Evolutionary conservation across 2,113 vertebrate species (phyloP), one percentile per base, ranked within the genome.

Genomic region (Aythya baeri): DNA sequence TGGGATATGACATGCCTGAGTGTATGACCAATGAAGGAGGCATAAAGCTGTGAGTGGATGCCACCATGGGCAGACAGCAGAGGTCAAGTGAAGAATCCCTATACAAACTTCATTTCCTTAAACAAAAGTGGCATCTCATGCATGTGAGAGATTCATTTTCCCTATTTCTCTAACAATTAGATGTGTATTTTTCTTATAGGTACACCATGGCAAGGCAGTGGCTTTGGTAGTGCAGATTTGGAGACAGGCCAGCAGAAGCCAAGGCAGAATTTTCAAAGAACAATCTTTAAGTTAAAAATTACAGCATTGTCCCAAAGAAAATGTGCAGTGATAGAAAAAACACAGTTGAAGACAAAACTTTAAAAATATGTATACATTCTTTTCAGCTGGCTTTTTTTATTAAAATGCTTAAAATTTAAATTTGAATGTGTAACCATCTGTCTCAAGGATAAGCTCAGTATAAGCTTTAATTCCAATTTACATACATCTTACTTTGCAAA

Each of bases 341-440:
- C 4, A n/a, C 15, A 44, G 16, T 5, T 89, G 67, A 87, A 89
- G 91, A 82, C 32, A 89, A 85, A 68, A 78, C 74, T 78, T 61
- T 0, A 22, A 91, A 93, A 82, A 79, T 58, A 61, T 23, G 21
- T 67, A 58, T 29, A 82, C 92, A 88, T 80, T 32, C 41, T 46
- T 70, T 79, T 92, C 41, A 65, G 34, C 29, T 89, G 58, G 11
- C 25, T 92, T 68, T 49, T 80, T 86, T 79, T 70, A 71, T 88
- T 71, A 81, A 89, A 89, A 54, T 66, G 26, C 15, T 88, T 89
- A 50, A 89, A 93, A 93, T 96, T 92, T 92, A 85, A 95, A 96
- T 95, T 73, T 94, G 87, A 96, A 89, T 91, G 44, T 26, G 29
- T 29, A 70, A 46, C 44, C 87, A 83, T 72, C 91, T 94, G 91